Evolutionary conservation across 2,888 invertebrate genomes (phyloP).

Genomic region (Perdita meconis): DNA sequence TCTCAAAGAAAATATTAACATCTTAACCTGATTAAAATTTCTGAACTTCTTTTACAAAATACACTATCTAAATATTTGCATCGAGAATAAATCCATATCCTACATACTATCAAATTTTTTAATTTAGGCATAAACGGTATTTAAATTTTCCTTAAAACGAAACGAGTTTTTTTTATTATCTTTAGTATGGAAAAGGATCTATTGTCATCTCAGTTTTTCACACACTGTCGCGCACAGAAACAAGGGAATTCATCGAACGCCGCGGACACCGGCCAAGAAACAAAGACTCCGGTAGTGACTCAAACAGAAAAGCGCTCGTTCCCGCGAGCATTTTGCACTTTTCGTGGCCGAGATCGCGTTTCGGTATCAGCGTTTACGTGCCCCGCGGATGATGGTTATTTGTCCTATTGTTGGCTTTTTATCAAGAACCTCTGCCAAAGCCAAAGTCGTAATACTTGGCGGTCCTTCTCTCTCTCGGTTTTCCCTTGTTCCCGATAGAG

Average conservation of each 20-base stretch:
- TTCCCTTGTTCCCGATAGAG: slow-evolving; percentile 21
- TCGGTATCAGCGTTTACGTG: slow-evolving; percentile 9
- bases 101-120: too few relatives aligned
- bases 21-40: too few relatives aligned
- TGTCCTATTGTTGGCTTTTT: slow-evolving; percentile 45
- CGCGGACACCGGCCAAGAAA: background rate
- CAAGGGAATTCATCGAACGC: slow-evolving; percentile 9
- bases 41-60: too few relatives aligned
- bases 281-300: slow-evolving; percentile 29
- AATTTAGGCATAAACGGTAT: too few relatives aligned
- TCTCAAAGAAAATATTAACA: too few relatives aligned
- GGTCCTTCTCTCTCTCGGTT: background rate
- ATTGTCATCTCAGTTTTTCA: background rate
- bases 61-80: too few relatives aligned
- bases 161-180: too few relatives aligned
- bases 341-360: slow-evolving; percentile 12
- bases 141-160: too few relatives aligned
- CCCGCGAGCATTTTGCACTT: background rate
- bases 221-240: slow-evolving; percentile 7
- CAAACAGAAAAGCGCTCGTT: slow-evolving; percentile 18
- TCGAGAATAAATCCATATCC: too few relatives aligned
- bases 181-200: too few relatives aligned
- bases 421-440: slow-evolving; percentile 42
- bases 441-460: slow-evolving; percentile 7
- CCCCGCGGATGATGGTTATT: slow-evolving; percentile 19